Percentiles rank a stretch among this genome's conserved stretches.
Evolutionary conservation across 2,888 invertebrate species (phyloP).

Genomic region (Yponomeuta sedellus): DNA sequence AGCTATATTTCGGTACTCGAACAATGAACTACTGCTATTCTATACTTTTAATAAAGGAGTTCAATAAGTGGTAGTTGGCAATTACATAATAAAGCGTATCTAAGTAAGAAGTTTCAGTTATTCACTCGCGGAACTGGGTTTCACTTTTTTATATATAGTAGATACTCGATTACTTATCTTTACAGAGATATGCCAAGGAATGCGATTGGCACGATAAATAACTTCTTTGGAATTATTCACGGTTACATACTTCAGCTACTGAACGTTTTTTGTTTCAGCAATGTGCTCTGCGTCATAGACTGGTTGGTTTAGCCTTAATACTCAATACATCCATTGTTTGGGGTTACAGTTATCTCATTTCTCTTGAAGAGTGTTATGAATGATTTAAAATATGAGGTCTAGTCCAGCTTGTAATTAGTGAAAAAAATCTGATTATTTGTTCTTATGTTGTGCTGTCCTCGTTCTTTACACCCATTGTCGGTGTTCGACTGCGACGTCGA

Average conservation of each 20-base stretch:
- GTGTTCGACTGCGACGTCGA: constrained; percentile 38
- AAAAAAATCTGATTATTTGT: constrained; percentile 32
- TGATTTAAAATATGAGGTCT: constrained; percentile 15
- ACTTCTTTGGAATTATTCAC: background rate
- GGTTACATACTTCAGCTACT: background rate
- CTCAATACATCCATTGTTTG: background rate
- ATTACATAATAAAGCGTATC: background rate
- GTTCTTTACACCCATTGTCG: constrained; percentile 42
- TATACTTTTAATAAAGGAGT: background rate
- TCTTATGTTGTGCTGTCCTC: constrained; percentile 35
- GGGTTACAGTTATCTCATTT: constrained; percentile 8
- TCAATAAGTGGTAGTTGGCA: too few species aligned
- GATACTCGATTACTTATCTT: constrained; percentile 29
- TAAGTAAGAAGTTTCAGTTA: background rate
- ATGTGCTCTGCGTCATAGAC: background rate
- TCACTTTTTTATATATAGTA: constrained; percentile 17
- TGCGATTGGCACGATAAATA: constrained; percentile 10
- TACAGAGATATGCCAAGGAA: constrained; percentile 16
- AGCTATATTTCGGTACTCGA: constrained; percentile 12
- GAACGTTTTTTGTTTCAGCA: background rate
- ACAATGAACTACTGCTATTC: constrained; percentile 15
- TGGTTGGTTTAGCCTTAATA: background rate
- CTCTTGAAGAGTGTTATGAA: constrained; percentile 10
- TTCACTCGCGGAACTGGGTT: constrained; percentile 7
- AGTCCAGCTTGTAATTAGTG: constrained; percentile 23